phyloP scores from a whole-genome alignment of 2,113 vertebrate genomes.

The rabbit (Oryctolagus cuniculus) region DNA sequence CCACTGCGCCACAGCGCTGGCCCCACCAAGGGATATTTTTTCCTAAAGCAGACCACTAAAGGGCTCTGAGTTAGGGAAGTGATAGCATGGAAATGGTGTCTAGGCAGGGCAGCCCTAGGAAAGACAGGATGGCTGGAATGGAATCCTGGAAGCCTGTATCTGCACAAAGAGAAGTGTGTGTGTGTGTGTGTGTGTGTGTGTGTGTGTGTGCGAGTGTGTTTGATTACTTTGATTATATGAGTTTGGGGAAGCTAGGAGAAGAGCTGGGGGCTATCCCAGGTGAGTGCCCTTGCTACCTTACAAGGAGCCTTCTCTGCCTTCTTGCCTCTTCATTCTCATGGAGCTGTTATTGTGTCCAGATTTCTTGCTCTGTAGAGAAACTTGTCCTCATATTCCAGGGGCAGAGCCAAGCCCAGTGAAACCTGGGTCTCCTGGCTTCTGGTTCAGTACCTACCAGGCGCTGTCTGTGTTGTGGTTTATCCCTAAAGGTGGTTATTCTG shows the following conservation, averaged over 20 bases:
- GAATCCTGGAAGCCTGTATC: not conserved
- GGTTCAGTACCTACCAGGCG: not conserved
- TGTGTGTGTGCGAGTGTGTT: no score
- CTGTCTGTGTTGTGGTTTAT: not conserved
- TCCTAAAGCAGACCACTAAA: not conserved
- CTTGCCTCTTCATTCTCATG: not conserved
- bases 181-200: no score
- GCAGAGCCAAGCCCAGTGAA: not conserved
- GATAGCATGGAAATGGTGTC: not conserved
- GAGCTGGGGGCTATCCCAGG: not conserved
- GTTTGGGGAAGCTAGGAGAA: not conserved
- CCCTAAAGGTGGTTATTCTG: not conserved
- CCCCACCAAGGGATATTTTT: no score
- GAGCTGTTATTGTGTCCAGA: not conserved
- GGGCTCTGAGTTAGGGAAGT: not conserved
- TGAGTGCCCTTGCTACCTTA: not conserved
- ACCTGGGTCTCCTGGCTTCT: not conserved
- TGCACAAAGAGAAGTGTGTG: not conserved
- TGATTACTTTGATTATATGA: not conserved
- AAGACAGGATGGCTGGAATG: not conserved
- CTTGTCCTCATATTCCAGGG: not conserved
- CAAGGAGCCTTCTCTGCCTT: not conserved
- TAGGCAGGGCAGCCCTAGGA: not conserved
- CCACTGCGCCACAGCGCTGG: no score
- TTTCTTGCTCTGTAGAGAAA: slow-evolving; percentile 7